Evolutionary conservation across 2,797 vertebrate species (phyloP), one percentile per base, ranked within the genome.

Genomic region (Avahi laniger): DNA sequence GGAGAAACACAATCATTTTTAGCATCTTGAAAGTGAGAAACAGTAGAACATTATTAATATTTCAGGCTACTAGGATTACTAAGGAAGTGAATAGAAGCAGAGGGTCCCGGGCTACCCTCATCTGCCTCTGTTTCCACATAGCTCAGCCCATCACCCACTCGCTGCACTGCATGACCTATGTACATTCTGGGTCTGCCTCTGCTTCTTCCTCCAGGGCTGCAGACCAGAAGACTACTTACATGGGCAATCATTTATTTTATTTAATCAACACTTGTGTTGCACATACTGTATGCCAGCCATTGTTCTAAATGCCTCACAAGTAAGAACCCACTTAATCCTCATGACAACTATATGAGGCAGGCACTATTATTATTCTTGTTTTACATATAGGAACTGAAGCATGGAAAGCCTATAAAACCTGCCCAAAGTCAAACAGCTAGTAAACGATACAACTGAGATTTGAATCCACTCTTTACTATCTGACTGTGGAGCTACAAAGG

Each of bases 131-230:
- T 33, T n/a, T 86, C 41, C 20, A 54, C 57, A 50, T 2, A 7
- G 81, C 38, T 80, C 43, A 63, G 48, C 24, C 76, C 22, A 7
- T 3, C 9, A 50, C 4, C 28, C 3, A 7, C 8, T n/a, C 17
- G 28, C 50, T 0, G 3, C 9, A 12, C 4, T 2, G 35, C 3
- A 5, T 0, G 0, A 22, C 26, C 28, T 28, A 3, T n/a, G 24
- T 24, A 8, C 9, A 24, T 5, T 43, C 52, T 20, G 26, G 24
- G 13, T 65, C 81, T 28, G n/a, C 57, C 50, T 41, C 65, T 14
- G 1, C 18, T 35, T 63, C 20, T 61, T 54, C 15, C 52, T 72
- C 20, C 57, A 72, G 70, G 15, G 35, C 52, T 7, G 14, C 11
- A n/a, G 46, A n/a, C 1, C 13, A 4, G n/a, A 94, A 54, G 63